phyloP scores from a whole-genome alignment of 1,140 invertebrate species.

The Diprion similis region DNA sequence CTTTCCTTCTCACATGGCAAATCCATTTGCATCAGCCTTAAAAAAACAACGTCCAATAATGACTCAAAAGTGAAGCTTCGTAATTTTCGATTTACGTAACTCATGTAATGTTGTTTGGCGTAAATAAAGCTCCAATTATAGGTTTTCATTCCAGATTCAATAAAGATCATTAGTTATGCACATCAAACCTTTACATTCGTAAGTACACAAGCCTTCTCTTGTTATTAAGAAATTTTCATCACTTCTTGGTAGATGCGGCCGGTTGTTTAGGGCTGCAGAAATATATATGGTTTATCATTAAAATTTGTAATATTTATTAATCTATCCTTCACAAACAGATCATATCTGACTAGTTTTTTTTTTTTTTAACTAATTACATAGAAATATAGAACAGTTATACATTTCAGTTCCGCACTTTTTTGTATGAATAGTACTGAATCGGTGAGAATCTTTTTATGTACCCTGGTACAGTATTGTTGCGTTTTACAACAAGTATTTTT shows the following conservation, averaged over 20 bases:
- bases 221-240: not conserved
- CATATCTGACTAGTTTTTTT: not conserved
- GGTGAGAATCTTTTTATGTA: not conserved
- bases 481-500: not conserved
- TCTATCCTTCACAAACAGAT: not conserved
- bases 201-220: conserved; percentile 10
- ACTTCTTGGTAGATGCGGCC: conserved; percentile 11
- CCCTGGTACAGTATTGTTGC: too few species aligned
- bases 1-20: not conserved
- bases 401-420: not conserved
- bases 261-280: conserved; percentile 4
- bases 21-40: not conserved
- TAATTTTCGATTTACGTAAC: not conserved
- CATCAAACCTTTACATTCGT: conserved; percentile 2
- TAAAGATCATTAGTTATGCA: not conserved
- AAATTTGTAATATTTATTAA: not conserved
- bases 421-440: not conserved
- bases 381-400: not conserved
- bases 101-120: too few species aligned
- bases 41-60: not conserved
- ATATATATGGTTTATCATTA: conserved; percentile 9
- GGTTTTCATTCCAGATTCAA: not conserved
- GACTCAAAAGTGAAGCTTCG: not conserved
- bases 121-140: too few species aligned
- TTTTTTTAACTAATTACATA: not conserved